Evolutionary conservation across 2,113 vertebrate species (phyloP).

Genomic region (Sebastes fasciatus): DNA sequence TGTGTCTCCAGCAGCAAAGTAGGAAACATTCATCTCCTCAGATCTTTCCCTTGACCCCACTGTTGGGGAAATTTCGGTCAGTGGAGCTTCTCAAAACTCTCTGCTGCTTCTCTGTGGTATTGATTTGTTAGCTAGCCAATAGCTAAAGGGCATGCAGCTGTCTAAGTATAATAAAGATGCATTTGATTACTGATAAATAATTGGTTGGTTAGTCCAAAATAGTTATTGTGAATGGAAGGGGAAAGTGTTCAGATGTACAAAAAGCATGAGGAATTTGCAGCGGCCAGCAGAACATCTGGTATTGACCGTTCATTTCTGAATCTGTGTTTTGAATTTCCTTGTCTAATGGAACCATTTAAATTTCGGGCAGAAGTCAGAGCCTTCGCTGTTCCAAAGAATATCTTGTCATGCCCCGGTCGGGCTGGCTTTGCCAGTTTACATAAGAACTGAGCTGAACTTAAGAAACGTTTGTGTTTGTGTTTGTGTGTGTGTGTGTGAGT

Average conservation of each 20-base stretch:
- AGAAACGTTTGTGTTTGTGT: no score
- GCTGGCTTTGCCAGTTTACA: no score
- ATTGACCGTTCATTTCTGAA: not conserved
- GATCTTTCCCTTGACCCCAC: not conserved
- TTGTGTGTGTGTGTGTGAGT: no score
- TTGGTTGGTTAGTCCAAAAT: not conserved
- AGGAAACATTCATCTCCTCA: not conserved
- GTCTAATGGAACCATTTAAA: no score
- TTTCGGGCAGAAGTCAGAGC: no score
- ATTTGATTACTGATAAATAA: not conserved
- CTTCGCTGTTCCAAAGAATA: no score
- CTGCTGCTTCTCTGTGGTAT: not conserved
- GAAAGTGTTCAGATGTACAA: not conserved
- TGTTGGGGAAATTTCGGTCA: not conserved
- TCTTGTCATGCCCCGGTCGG: no score
- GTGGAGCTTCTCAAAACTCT: not conserved
- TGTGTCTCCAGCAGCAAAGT: not conserved
- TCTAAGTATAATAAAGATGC: not conserved
- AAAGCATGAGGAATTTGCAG: not conserved
- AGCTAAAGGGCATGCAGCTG: not conserved
- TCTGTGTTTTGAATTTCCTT: not conserved
- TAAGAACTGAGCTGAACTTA: no score
- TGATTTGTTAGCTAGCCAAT: not conserved
- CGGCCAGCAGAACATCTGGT: not conserved
- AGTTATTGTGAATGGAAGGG: not conserved